Evolutionary conservation across 2,113 vertebrate genomes (phyloP).

Genomic region (Rhinichthys klamathensis): DNA sequence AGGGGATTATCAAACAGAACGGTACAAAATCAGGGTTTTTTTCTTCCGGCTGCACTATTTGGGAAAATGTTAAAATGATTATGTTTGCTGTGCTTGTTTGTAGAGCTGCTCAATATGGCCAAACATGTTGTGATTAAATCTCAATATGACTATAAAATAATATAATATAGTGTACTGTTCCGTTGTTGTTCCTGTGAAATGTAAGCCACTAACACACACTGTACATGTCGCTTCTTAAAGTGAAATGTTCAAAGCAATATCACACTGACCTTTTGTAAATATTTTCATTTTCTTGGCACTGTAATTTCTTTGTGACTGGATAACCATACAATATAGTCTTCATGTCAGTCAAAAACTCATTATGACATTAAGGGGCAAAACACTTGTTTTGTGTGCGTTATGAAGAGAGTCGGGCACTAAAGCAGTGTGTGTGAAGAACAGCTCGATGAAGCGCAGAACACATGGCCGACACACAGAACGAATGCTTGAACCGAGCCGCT

Average conservation of each 20-base stretch:
- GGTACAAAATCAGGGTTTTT: background rate
- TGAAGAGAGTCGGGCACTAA: background rate
- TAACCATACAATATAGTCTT: background rate
- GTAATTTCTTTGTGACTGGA: background rate
- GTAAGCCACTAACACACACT: background rate
- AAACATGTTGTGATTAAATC: background rate
- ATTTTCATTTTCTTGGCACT: background rate
- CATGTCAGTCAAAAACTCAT: background rate
- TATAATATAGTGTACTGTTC: too few species aligned
- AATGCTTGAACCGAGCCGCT: conserved; percentile 50
- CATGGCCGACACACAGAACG: conserved; percentile 41
- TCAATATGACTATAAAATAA: background rate
- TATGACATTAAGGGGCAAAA: background rate
- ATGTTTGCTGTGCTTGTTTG: background rate
- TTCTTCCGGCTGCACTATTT: background rate
- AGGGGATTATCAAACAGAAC: background rate
- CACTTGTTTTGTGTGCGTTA: background rate
- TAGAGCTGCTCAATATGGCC: background rate
- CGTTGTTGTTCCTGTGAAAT: background rate
- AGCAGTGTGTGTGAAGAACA: background rate
- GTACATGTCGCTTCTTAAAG: background rate
- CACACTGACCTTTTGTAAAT: background rate
- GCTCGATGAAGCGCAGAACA: too few species aligned
- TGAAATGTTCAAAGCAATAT: background rate
- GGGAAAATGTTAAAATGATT: background rate